phyloP scores from a whole-genome alignment of 2,888 invertebrate species.

The Drosophila nr. fundita region DNA sequence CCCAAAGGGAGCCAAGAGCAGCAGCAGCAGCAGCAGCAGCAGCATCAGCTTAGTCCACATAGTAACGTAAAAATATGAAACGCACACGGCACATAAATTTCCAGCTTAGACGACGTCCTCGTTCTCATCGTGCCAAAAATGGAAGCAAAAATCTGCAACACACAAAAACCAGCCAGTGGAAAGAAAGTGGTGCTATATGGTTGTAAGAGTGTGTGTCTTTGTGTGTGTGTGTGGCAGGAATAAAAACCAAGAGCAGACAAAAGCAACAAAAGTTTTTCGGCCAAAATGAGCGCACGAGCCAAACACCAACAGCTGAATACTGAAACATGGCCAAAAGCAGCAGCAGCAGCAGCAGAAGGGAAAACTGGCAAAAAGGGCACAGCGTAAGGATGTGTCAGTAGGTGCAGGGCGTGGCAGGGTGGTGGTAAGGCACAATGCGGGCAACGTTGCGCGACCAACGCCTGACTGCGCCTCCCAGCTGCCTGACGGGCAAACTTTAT shows the following conservation, averaged over 20 bases:
- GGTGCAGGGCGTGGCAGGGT: not conserved
- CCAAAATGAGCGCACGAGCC: constrained; percentile 59
- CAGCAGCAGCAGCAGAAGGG: not conserved
- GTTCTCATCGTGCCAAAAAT: constrained; percentile 45
- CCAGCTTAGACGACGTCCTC: constrained; percentile 66
- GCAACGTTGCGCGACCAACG: constrained; percentile 68
- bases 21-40: constrained; percentile 21
- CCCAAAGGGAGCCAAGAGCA: constrained; percentile 36
- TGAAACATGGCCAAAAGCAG: constrained; percentile 24
- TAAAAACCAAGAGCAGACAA: constrained; percentile 65
- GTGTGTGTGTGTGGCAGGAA: constrained; percentile 47
- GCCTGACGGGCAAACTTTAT: constrained; percentile 56
- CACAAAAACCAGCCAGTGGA: constrained; percentile 44
- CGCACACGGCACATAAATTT: constrained; percentile 77
- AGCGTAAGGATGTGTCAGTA: not conserved
- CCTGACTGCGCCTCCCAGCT: constrained; percentile 31
- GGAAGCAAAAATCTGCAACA: constrained; percentile 52
- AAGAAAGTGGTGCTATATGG: constrained; percentile 1
- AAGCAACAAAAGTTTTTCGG: constrained; percentile 54
- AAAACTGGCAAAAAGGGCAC: not conserved
- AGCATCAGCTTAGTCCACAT: constrained; percentile 56
- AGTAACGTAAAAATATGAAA: constrained; percentile 73
- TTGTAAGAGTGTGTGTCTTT: constrained; percentile 25
- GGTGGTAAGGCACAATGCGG: constrained; percentile 68
- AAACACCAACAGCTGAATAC: constrained; percentile 59